phyloP scores from a whole-genome alignment of 2,888 invertebrate genomes.

The Morpho helenor region DNA sequence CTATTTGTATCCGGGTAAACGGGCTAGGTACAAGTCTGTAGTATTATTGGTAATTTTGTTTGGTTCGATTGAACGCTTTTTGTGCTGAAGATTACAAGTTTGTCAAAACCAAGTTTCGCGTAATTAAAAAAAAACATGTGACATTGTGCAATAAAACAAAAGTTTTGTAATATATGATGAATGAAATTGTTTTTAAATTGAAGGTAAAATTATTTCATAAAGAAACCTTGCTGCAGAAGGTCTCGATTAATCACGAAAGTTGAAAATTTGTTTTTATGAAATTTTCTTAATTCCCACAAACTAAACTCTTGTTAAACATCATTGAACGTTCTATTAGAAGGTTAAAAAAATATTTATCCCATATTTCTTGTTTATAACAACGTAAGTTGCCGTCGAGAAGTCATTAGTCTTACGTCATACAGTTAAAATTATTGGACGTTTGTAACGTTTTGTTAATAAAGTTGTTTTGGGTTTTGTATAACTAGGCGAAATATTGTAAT shows the following conservation, averaged over 20 bases:
- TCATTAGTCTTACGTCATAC: too few species aligned
- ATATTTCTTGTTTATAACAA: too few species aligned
- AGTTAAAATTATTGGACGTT: too few species aligned
- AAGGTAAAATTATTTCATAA: too few species aligned
- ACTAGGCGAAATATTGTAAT: slow-evolving; percentile 7
- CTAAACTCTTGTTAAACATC: too few species aligned
- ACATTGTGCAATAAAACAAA: slow-evolving; percentile 4
- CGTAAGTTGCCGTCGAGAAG: too few species aligned
- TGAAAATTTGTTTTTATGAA: too few species aligned
- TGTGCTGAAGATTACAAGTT: slow-evolving; percentile 9
- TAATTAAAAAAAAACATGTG: slow-evolving; percentile 10
- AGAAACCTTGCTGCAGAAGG: background rate
- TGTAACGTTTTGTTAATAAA: background rate
- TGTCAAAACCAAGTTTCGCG: slow-evolving; percentile 11
- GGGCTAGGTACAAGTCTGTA: background rate
- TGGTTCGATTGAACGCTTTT: slow-evolving; percentile 10
- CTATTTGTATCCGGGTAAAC: slow-evolving; percentile 39
- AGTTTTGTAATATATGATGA: background rate
- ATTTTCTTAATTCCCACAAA: too few species aligned
- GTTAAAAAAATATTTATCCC: too few species aligned
- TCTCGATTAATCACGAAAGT: background rate
- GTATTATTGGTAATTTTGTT: background rate
- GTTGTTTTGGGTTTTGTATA: background rate
- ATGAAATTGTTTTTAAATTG: too few species aligned
- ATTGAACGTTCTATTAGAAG: too few species aligned